phyloP scores from a whole-genome alignment of 2,113 vertebrate species.

The Hirundichthys speculiger region DNA sequence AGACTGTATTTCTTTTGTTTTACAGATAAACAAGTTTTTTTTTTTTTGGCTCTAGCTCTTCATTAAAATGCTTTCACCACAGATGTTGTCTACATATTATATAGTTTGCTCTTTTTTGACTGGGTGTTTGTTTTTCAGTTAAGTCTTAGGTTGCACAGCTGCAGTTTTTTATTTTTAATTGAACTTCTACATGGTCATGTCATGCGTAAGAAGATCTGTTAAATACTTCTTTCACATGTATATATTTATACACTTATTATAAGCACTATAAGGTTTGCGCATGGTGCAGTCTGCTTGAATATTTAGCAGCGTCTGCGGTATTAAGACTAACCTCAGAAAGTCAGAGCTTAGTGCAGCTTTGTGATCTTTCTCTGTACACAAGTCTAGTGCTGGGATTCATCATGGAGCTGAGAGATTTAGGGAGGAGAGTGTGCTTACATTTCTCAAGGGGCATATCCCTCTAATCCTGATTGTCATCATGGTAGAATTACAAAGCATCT shows the following conservation, averaged over 20 bases:
- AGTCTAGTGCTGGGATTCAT: constrained; percentile 37
- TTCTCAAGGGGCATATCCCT: constrained; percentile 46
- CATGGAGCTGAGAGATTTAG: constrained; percentile 22
- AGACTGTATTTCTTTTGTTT: too few species aligned
- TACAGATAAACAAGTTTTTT: too few species aligned
- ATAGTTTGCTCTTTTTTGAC: too few species aligned
- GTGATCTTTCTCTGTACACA: constrained; percentile 53
- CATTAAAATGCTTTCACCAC: too few species aligned
- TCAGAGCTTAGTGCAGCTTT: constrained; percentile 27
- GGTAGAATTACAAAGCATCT: constrained; percentile 21
- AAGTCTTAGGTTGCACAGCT: too few species aligned
- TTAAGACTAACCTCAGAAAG: constrained; percentile 22
- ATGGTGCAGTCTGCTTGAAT: constrained; percentile 23
- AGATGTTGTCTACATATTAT: too few species aligned
- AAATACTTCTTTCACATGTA: constrained; percentile 2
- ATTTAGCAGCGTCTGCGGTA: constrained; percentile 38
- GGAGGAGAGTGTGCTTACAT: constrained; percentile 31
- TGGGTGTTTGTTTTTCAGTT: too few species aligned
- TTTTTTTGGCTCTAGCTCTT: too few species aligned
- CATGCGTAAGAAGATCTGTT: background rate
- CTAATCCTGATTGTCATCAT: constrained; percentile 44
- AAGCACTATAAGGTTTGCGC: constrained; percentile 6
- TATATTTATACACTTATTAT: constrained; percentile 19
- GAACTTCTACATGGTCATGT: background rate
- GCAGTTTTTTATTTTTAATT: background rate